Evolutionary conservation across 2,888 invertebrate genomes (phyloP), one percentile per base, ranked within the genome.

Genomic region (Mythimna impura): DNA sequence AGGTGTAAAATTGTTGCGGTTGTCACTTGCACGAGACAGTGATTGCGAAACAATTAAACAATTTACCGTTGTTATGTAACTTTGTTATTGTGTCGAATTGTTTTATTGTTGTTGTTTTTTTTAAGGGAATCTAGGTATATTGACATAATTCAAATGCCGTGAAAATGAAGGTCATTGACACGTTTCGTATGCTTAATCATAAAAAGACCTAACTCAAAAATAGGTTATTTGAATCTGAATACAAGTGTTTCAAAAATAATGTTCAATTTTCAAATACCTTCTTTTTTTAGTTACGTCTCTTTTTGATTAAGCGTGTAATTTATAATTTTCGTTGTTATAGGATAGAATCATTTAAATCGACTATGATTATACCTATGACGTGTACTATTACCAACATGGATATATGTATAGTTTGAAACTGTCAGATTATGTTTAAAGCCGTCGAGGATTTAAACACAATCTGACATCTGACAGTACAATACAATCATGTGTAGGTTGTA

Each of bases 41-140:
- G 73, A 78, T 84, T 86, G 73, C 65, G 78, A 79, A 77, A 82
- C 80, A 86, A 82, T 85, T 84, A 78, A 79, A 86, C 67, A 76
- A 79, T 83, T 80, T 71, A 54, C 74, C 54, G 30, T 66, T 36
- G 54, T 84, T 83, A 65, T 55, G 61, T 64, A 69, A 80, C 57
- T 67, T 65, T 66, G 75, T 73, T 67, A 71, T 78, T 79, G 80
- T 76, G 69, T 61, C 60, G 12, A 73, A 68, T 34, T 62, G 69
- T 74, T 70, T 52, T 65, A 54, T 71, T 20, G n/a, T 50, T 17
- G 6, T 50, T 5, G 8, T 20, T 69, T 71, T 30, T 71, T 30
- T 64, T 61, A 30, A 30, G 1, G 43, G 43, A 4, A 14, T 43
- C 1, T 12, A 14, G 43, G 4, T 43, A 43, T 14, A 4, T 43